phyloP scores from a whole-genome alignment of 1,140 invertebrate genomes.

The Odontomachus brunneus region DNA sequence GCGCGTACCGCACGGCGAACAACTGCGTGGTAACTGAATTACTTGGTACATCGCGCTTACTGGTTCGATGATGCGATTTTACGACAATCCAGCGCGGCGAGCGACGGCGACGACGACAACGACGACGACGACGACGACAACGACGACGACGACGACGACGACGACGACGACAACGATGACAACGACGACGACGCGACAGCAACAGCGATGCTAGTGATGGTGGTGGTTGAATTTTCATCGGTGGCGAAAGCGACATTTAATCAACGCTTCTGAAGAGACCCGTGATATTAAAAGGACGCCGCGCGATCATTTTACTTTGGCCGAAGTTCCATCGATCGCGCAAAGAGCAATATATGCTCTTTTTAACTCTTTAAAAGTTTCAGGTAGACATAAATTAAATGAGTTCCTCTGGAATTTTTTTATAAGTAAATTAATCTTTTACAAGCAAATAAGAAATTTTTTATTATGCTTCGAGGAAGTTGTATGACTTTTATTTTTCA shows the following conservation, averaged over 20 bases:
- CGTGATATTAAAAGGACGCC: slow-evolving; percentile 33
- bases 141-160: not conserved
- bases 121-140: slow-evolving; percentile 1
- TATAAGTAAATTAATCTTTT: no score
- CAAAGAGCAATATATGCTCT: not conserved
- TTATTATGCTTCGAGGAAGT: no score
- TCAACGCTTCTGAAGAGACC: slow-evolving; percentile 17
- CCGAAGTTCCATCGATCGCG: not conserved
- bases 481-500: no score
- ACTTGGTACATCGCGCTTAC: slow-evolving; percentile 83
- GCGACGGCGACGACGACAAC: slow-evolving; percentile 52
- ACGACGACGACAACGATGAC: slow-evolving; percentile 6
- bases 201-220: not conserved
- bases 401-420: no score
- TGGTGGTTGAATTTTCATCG: slow-evolving; percentile 49
- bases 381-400: no score
- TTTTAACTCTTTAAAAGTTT: not conserved
- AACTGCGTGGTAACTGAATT: slow-evolving; percentile 84
- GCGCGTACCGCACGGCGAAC: slow-evolving; percentile 70
- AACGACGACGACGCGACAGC: not conserved
- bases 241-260: slow-evolving; percentile 53
- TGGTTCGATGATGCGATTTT: slow-evolving; percentile 79
- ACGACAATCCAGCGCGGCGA: slow-evolving; percentile 70
- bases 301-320: not conserved
- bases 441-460: no score